Conservation (phyloP, 2,888 invertebrate species). For the Philereme transversata region DNA sequence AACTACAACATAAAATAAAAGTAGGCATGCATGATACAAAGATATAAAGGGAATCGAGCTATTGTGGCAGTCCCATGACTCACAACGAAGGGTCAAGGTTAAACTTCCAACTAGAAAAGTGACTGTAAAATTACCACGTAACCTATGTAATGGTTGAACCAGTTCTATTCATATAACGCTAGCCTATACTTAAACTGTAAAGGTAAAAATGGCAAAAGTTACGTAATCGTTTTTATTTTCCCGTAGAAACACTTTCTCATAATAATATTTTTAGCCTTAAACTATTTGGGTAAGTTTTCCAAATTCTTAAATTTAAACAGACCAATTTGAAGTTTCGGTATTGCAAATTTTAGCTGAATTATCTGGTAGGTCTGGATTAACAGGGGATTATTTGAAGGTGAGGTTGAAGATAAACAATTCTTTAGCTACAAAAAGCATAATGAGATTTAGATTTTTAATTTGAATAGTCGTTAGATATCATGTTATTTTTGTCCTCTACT, state of each 20-base stretch:
- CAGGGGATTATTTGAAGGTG: too few relatives aligned
- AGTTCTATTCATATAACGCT: constrained; percentile 26
- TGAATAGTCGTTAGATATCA: background rate
- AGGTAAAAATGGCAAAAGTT: constrained; percentile 7
- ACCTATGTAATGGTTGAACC: constrained; percentile 61
- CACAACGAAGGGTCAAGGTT: constrained; percentile 46
- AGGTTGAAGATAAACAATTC: too few relatives aligned
- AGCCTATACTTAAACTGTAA: constrained; percentile 21
- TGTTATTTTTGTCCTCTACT: background rate
- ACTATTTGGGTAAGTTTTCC: constrained; percentile 3
- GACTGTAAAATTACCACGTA: constrained; percentile 51
- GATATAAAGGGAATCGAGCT: constrained; percentile 23
- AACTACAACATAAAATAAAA: constrained; percentile 8
- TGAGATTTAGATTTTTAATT: background rate
- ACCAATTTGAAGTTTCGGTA: background rate
- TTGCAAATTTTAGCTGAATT: background rate
- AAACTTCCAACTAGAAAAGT: constrained; percentile 37
- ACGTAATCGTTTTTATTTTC: constrained; percentile 26
- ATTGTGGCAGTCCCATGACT: constrained; percentile 28
- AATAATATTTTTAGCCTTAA: constrained; percentile 14
- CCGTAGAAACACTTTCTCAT: constrained; percentile 9
- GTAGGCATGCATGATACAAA: constrained; percentile 20
- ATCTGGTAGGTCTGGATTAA: too few relatives aligned
- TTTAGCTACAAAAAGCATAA: background rate
- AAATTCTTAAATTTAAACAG: background rate